Base-by-base conservation (phyloP, 2,888 invertebrate species). In the Clostera curtula region DNA sequence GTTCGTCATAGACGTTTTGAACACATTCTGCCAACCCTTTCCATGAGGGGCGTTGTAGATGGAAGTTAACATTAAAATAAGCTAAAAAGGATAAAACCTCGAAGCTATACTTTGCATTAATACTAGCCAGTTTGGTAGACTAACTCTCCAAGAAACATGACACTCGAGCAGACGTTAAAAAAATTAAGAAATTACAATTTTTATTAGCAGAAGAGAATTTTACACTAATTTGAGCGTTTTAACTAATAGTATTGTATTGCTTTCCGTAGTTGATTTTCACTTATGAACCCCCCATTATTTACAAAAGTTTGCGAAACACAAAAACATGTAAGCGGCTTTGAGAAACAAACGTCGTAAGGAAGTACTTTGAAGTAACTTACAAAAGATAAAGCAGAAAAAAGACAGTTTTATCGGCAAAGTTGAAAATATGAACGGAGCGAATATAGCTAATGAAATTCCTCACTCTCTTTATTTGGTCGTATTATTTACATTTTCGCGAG, bases 201-300 rank as follows among this genome's bases (percentile, higher is more conserved):
- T 61, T 58, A 64, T 63, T 57, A 58, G 54, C 54, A 63, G 55
- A 56, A 46, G 49, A 58, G 56, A 53, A 44, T 57, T 55, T 59
- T 57, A 65, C 34, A 56, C 65, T 77, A 75, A 69, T 61, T 80
- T 80, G 82, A 80, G 80, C 80, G 58, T 65, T 58, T 59, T 67
- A 49, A 56, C 52, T 63, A 56, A 59, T 40, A 49, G 44, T 61
- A 57, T 36, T 33, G 40, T 77, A 77, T 79, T 79, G 76, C 75
- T 79, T 76, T 62, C 49, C 56, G 56, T 75, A 66, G 65, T 67
- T 72, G 69, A 68, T 58, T 60, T 40, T 49, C 41, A 44, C 37
- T 45, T 40, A 32, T 36, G 24, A 24, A 38, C 32, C 38, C n/a
- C n/a, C 34, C 37, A 25, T 40, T 33, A 38, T 35, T 31, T 40